A percentile compares a stretch with the other conserved stretches of the same genome.
Conservation (phyloP, 1,140 invertebrate species). For the Hylaeus volcanicus region DNA sequence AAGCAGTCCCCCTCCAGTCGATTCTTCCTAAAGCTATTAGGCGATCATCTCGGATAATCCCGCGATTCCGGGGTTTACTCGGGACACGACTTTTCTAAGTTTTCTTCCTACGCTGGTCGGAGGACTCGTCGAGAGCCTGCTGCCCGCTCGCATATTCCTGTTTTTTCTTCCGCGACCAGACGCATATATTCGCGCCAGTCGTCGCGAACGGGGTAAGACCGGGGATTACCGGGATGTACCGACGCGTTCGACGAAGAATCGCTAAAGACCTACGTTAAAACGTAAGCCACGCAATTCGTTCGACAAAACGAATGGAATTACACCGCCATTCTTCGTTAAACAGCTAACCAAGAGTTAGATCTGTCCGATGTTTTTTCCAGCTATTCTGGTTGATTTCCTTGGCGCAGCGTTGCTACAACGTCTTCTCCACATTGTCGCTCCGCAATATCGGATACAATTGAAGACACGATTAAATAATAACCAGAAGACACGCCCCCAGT, state of each 20-base stretch:
- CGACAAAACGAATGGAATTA: background rate
- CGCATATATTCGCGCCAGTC: background rate
- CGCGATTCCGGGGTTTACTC: slow-evolving; percentile 69
- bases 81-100: slow-evolving; percentile 77
- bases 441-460: too few species aligned
- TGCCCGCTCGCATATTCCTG: background rate
- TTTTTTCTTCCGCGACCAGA: background rate
- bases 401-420: too few species aligned
- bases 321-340: background rate
- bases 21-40: slow-evolving; percentile 81
- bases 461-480: too few species aligned
- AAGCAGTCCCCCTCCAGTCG: slow-evolving; percentile 67
- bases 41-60: slow-evolving; percentile 80
- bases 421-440: too few species aligned
- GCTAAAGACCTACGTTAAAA: background rate
- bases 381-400: too few species aligned
- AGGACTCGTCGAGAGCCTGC: slow-evolving; percentile 10
- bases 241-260: slow-evolving; percentile 16
- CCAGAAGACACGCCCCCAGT: too few species aligned
- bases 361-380: too few species aligned
- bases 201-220: slow-evolving; percentile 6
- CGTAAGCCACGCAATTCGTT: background rate
- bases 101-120: slow-evolving; percentile 61
- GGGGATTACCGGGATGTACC: slow-evolving; percentile 13
- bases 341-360: too few species aligned